Evolutionary conservation across 2,113 vertebrate species (phyloP).

Genomic region (Callipepla squamata): DNA sequence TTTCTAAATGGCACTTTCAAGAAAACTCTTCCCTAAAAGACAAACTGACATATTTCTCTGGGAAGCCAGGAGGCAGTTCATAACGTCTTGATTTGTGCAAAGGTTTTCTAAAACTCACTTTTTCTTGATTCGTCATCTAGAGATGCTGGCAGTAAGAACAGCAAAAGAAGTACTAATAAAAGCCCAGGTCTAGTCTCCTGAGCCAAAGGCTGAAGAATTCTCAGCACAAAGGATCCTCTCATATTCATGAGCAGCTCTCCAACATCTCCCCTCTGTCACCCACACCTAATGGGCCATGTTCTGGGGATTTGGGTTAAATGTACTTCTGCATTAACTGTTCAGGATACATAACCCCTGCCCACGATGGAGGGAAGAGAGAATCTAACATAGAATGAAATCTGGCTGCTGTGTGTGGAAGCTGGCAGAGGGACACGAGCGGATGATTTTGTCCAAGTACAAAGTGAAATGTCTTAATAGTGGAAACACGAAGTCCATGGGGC

Average conservation of each 20-base stretch:
- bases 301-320: not conserved
- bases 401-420: not conserved
- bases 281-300: not conserved
- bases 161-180: not conserved
- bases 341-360: not conserved
- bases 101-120: not conserved
- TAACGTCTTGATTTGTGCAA: not conserved
- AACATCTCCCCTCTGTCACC: not conserved
- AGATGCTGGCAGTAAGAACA: not conserved
- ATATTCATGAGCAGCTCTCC: not conserved
- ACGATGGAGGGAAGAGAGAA: not conserved
- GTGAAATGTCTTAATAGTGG: not conserved
- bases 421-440: not conserved
- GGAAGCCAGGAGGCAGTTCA: not conserved
- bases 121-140: not conserved
- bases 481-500: not conserved
- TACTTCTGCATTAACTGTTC: not conserved
- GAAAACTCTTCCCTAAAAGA: not conserved
- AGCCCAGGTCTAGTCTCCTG: not conserved
- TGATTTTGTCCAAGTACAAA: not conserved
- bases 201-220: not conserved
- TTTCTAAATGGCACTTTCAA: not conserved
- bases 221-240: not conserved
- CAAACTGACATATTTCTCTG: not conserved
- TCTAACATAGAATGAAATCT: not conserved